Evolutionary conservation across 2,113 vertebrate genomes (phyloP).

Genomic region (Mus pahari): DNA sequence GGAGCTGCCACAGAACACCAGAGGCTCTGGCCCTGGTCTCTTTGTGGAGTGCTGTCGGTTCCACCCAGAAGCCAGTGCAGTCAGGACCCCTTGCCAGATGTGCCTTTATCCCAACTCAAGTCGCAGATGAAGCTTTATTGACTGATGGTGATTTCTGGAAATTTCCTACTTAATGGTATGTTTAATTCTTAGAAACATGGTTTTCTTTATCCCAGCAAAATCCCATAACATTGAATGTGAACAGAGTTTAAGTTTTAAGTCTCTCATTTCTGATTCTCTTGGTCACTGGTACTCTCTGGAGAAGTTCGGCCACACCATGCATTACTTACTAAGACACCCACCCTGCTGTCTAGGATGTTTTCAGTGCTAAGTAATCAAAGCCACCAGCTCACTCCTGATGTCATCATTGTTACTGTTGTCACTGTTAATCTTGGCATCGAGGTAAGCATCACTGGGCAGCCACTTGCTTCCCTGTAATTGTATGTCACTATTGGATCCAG

Average conservation of each 20-base stretch:
- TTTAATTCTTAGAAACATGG: constrained; percentile 51
- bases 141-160: constrained; percentile 77
- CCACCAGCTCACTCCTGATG: background rate
- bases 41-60: constrained; percentile 81
- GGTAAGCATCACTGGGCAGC: background rate
- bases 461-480: background rate
- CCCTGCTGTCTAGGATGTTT: background rate
- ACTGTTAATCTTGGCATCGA: background rate
- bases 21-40: constrained; percentile 45
- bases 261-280: constrained; percentile 53
- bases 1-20: background rate
- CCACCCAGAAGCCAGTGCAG: constrained; percentile 71
- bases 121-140: constrained; percentile 80
- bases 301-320: background rate
- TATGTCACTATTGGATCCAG: background rate
- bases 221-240: constrained; percentile 58
- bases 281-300: background rate
- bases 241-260: constrained; percentile 54
- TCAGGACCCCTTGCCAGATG: constrained; percentile 77
- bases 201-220: constrained; percentile 65
- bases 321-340: constrained; percentile 39
- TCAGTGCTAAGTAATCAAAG: background rate
- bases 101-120: constrained; percentile 77
- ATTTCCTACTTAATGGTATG: constrained; percentile 74
- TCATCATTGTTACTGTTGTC: background rate